phyloP scores from a whole-genome alignment of 2,113 vertebrate genomes.

The Megaceryle maxima region DNA sequence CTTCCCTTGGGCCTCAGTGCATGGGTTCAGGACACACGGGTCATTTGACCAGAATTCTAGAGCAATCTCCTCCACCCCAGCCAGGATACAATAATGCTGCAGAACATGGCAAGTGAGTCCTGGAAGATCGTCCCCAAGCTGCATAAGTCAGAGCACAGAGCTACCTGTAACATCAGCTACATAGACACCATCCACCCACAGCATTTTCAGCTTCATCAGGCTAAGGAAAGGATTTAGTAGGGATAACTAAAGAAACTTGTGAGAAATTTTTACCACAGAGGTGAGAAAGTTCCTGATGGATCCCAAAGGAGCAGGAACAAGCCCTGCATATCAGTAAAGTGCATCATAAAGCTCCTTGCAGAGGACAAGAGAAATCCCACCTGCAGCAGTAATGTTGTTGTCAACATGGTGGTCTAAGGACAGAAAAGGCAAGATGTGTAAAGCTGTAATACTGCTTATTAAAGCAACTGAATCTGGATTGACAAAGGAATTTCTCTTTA shows the following conservation, averaged over 20 bases:
- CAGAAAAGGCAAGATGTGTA: neutral
- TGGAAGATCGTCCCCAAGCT: neutral
- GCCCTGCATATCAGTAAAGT: neutral
- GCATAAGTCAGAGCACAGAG: neutral
- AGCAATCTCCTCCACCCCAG: neutral
- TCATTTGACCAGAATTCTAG: neutral
- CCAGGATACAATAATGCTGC: neutral
- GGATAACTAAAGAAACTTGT: neutral
- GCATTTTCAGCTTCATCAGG: neutral
- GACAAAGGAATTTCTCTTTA: constrained; percentile 13
- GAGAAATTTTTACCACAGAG: neutral
- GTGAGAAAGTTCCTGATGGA: neutral
- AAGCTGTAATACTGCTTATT: neutral
- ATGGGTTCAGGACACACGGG: accelerated
- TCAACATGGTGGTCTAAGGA: neutral
- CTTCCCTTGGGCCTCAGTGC: neutral
- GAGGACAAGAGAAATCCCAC: neutral
- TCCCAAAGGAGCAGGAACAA: neutral
- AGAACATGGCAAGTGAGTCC: neutral
- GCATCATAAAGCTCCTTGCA: neutral
- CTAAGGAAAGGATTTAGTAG: neutral
- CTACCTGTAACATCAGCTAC: neutral
- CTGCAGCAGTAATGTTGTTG: neutral
- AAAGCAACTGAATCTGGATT: neutral
- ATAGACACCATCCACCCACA: neutral